These are phyloP conservation scores for Clupea harengus DNA, from an alignment of 2,113 vertebrate genomes.

Conservation along the genomic window DNA sequence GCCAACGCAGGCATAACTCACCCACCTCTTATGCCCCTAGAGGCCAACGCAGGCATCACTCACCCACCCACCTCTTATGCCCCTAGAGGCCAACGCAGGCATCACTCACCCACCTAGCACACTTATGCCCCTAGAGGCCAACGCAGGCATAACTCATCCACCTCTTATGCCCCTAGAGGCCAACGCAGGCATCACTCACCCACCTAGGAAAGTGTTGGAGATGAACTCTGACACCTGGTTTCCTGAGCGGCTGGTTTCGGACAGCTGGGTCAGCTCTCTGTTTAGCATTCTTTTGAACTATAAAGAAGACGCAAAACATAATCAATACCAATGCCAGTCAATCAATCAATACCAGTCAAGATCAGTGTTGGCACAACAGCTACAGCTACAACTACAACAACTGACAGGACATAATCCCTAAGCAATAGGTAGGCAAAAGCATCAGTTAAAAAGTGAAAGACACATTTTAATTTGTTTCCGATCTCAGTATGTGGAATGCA, in stretches of 20 bases:
- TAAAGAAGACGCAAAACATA: not conserved
- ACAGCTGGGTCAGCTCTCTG: slow-evolving; percentile 86
- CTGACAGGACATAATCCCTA: no score
- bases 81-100: not conserved
- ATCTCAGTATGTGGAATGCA: no score
- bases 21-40: no score
- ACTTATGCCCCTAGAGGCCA: no score
- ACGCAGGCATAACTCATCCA: not conserved
- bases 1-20: not conserved
- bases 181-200: slow-evolving; percentile 48
- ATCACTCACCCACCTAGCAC: not conserved
- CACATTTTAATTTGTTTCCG: not conserved
- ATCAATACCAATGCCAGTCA: slow-evolving; percentile 12
- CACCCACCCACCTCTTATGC: not conserved
- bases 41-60: not conserved
- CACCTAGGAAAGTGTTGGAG: slow-evolving; percentile 83
- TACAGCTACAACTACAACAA: not conserved
- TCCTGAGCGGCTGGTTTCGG: slow-evolving; percentile 88
- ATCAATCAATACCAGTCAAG: not conserved
- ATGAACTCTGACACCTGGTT: slow-evolving; percentile 94
- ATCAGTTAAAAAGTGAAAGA: not conserved
- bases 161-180: not conserved
- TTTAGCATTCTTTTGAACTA: slow-evolving; percentile 95
- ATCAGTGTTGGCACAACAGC: not conserved
- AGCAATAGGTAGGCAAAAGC: not conserved